Evolutionary conservation across 92 coral and sea anemone species (phyloP), one percentile per base, ranked within the genome.

Genomic region (Zoanthus gigantus): DNA sequence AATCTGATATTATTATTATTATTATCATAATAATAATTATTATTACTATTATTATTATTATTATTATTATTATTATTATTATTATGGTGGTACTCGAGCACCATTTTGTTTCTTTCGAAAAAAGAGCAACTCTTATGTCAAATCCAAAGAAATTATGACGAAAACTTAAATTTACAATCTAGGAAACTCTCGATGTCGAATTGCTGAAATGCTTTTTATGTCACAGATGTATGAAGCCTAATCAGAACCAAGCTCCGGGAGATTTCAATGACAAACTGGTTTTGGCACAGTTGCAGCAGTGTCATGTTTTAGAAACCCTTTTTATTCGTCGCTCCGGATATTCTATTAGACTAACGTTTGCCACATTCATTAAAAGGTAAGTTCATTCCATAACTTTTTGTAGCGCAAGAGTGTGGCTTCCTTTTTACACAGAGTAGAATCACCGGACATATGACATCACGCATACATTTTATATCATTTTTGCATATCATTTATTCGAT

Each of bases 201-300:
- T 42, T 32, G 17, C 0, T 78, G 67, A 53, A 45, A 17, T 14
- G 4, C 8, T 44, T 34, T 65, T 78, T 32, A 37, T 61, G 57
- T 16, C 17, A 58, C 84, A 79, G 84, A 12, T 79, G 84, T 13
- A 63, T 79, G 1, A 79, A 79, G 30, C 84, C 84, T n/a, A 42
- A 63, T 12, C 84, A 60, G 13, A 10, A 37, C 48, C 84, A 79
- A 47, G 71, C 48, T 14, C 72, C 84, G 7, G 84, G 72, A 37
- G 30, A 79, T 44, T 79, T 79, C 37, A 53, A 79, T 63, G 84
- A 79, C 32, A 63, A 63, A 13, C 29, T 79, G 31, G 23, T 79
- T 44, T 61, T 79, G 74, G 16, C 84, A 34, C 84, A 79, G 50
- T 29, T 79, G 58, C 84, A 67, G 10, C 72, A 60, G 7, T 60